These are phyloP conservation scores for Puffinus mauretanicus DNA, from an alignment of 2,113 vertebrate species.

Conservation along the genomic window DNA sequence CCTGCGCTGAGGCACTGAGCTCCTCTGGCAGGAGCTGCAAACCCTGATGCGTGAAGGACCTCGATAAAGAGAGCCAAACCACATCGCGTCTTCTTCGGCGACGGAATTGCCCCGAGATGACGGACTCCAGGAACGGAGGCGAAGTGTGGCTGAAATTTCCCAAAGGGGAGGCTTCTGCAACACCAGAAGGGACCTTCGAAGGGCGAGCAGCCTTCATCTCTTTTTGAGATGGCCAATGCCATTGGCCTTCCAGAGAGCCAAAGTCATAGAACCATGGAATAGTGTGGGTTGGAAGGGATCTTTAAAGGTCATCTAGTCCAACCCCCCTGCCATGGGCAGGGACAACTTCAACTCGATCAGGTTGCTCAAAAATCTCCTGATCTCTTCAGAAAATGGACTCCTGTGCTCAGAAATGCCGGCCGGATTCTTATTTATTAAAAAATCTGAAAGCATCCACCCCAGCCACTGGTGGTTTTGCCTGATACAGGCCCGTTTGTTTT, in stretches of 20 bases:
- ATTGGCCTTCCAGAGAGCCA: neutral
- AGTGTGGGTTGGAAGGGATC: no score
- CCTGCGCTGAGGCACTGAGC: neutral
- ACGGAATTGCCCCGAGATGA: neutral
- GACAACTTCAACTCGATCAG: no score
- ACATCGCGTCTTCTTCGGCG: neutral
- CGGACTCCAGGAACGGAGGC: neutral
- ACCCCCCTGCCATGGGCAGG: no score
- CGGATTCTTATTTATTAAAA: neutral
- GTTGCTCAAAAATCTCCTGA: neutral
- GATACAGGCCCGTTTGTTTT: constrained; percentile 6
- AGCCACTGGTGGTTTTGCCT: neutral
- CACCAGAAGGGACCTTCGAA: neutral
- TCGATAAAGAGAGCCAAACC: neutral
- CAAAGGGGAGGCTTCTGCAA: neutral
- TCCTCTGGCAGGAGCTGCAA: neutral
- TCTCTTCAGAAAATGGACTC: neutral
- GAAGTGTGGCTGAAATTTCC: neutral
- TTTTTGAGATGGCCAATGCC: neutral
- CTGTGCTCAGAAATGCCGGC: neutral
- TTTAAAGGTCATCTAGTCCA: no score
- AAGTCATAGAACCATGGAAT: neutral
- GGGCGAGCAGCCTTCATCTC: neutral
- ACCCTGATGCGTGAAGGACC: neutral
- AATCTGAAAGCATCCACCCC: neutral